Base-by-base conservation (phyloP, 1,140 invertebrate genomes). In the Drosophila micromelanica region DNA sequence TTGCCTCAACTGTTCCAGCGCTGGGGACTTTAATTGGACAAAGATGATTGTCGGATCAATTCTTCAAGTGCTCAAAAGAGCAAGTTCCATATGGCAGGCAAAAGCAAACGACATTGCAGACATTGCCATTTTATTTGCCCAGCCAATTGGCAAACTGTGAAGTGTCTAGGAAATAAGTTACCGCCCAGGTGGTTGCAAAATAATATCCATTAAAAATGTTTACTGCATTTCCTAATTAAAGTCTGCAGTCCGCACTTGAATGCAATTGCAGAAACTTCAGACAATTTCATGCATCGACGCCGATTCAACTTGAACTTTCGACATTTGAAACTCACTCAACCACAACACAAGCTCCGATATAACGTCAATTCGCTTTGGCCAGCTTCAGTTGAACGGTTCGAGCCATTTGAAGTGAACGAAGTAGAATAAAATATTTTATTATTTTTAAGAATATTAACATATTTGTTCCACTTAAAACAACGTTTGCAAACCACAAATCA, bases 11-110 rank as follows among this genome's bases (percentile, higher is more conserved):
- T 87, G 60, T 43, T 57, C 40, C 46, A 48, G 9, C 46, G 35
- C 38, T 43, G 38, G 35, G 48, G 49, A 67, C 75, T 78, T 87
- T 87, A 87, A 87, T 81, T 86, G 82, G 56, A 78, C 78, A 81
- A 60, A 78, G 71, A 78, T 69, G 78, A 87, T 81, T 62, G 73
- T 51, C 57, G 40, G 81, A 69, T 80, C 74, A 68, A 74, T 75
- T 48, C 59, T 45, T 64, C 13, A 60, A 80, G 57, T 61, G 56
- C 13, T 15, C 37, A 49, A 40, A 42, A 27, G 56, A 48, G 35
- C 61, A 38, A 30, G 32, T 42, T 27, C 5, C 27, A 57, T 23
- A 32, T 32, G 55, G 23, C 37, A 32, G 23, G 12, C 6, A 46
- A 52, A 32, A n/a, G 12, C 6, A 46, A 52, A 43, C 23, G 30